Evolutionary conservation across 2,797 vertebrate genomes (phyloP), one percentile per base, ranked within the genome.

Genomic region (Macropodus opercularis): DNA sequence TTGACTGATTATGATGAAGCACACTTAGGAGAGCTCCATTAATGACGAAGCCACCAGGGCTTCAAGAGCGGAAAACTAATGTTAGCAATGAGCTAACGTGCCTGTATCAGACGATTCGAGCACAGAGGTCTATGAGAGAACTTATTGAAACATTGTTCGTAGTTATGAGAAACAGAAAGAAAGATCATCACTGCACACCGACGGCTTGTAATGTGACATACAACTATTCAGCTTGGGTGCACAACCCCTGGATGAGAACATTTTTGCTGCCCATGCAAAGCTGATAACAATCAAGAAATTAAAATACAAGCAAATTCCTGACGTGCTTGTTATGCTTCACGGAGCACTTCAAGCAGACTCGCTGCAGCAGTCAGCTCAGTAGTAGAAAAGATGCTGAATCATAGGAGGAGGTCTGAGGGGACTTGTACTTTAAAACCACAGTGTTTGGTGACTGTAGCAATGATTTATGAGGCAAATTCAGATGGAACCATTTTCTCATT

Each of bases 391-490:
- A 65, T 59, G 78, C 78, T 78, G 72, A 87, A 68, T 80, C 55
- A 69, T 55, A 72, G 64, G 57, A 63, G 31, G 15, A 49, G 15
- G 46, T 15, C 49, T 40, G 39, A 50, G 18, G 63, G 55, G 68
- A 70, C 42, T 19, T 23, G 51, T 63, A 18, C 67, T 77, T 72
- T 72, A 65, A 83, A 80, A 56, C 38, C 61, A 39, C 48, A 62
- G 65, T 77, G 63, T 79, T 87, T 73, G 75, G 70, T 55, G 74
- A 75, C 68, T 41, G 26, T 72, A 69, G 81, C 64, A 54, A 63
- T 88, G 87, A 88, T 87, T 85, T 86, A 90, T 83, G 84, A 81
- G 65, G 65, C 54, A 74, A 82, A 87, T 86, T 89, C 84, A 69
- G 67, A 81, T 48, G 79, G 79, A 84, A 87, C 75, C 70, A 65